Conservation (phyloP, 2,888 invertebrate genomes). For the Hartigia nigra region DNA sequence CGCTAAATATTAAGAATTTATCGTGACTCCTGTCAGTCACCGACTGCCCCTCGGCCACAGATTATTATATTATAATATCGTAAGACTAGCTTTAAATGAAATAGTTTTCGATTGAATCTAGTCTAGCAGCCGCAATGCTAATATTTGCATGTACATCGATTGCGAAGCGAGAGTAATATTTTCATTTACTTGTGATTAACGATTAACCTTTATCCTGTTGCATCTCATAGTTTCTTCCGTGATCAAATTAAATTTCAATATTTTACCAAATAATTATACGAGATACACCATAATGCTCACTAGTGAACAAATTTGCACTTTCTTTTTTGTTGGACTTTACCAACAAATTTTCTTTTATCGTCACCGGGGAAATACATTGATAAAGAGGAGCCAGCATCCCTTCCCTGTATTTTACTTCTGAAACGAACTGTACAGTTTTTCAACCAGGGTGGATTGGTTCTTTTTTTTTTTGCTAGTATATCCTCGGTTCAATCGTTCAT, state of each 20-base stretch:
- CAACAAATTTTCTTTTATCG: background rate
- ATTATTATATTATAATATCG: constrained; percentile 23
- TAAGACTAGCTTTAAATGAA: constrained; percentile 44
- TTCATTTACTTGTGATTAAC: background rate
- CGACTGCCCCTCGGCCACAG: constrained; percentile 18
- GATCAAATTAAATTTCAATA: background rate
- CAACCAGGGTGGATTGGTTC: no score
- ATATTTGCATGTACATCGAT: background rate
- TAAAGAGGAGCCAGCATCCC: no score
- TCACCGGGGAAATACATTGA: no score
- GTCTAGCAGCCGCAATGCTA: constrained; percentile 47
- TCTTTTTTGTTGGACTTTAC: background rate
- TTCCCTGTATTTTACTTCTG: no score
- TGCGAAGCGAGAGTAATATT: constrained; percentile 1
- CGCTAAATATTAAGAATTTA: background rate
- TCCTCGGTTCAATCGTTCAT: no score
- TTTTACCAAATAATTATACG: background rate
- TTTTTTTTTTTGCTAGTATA: no score
- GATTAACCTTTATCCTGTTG: background rate
- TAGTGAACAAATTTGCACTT: background rate
- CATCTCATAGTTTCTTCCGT: background rate
- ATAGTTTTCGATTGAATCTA: constrained; percentile 52
- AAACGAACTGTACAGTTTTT: no score
- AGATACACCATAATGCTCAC: background rate
- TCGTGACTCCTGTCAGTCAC: background rate